Evolutionary conservation across 2,888 invertebrate genomes (phyloP).

Genomic region (Chromoteleia sp.): DNA sequence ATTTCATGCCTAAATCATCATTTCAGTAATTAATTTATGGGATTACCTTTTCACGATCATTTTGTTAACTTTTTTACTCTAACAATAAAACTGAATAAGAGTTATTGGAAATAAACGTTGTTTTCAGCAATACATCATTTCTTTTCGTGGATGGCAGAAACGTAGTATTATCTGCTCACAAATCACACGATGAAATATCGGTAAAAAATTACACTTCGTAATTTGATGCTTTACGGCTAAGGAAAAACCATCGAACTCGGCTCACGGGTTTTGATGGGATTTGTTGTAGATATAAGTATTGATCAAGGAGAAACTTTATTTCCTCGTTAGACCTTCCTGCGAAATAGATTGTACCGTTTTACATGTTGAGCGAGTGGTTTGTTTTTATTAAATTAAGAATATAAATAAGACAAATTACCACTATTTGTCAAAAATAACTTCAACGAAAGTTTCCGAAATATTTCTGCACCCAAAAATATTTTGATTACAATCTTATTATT

Average conservation of each 20-base stretch:
- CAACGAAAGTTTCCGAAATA: too few relatives aligned
- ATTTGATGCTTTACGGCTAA: constrained; percentile 3
- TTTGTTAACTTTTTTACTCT: neutral
- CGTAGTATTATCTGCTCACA: constrained; percentile 14
- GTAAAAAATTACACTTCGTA: constrained; percentile 17
- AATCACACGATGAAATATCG: constrained; percentile 7
- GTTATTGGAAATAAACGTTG: constrained; percentile 2
- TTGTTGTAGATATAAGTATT: constrained; percentile 4
- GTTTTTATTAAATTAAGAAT: too few relatives aligned
- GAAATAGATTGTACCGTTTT: neutral
- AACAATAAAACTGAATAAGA: constrained; percentile 1
- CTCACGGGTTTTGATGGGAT: constrained; percentile 10
- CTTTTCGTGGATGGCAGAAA: constrained; percentile 2
- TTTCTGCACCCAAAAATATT: too few relatives aligned
- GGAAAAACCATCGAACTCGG: constrained; percentile 13
- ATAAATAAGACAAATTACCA: too few relatives aligned
- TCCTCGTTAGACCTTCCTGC: neutral
- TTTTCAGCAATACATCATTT: neutral
- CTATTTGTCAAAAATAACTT: too few relatives aligned
- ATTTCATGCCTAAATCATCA: too few relatives aligned
- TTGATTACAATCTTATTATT: too few relatives aligned
- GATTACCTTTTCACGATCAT: neutral
- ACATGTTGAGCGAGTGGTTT: neutral
- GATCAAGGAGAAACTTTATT: constrained; percentile 3
- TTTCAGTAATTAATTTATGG: neutral